These are phyloP conservation scores for Drosophila birchii DNA, from an alignment of 2,888 invertebrate species.

Conservation along the genomic window DNA sequence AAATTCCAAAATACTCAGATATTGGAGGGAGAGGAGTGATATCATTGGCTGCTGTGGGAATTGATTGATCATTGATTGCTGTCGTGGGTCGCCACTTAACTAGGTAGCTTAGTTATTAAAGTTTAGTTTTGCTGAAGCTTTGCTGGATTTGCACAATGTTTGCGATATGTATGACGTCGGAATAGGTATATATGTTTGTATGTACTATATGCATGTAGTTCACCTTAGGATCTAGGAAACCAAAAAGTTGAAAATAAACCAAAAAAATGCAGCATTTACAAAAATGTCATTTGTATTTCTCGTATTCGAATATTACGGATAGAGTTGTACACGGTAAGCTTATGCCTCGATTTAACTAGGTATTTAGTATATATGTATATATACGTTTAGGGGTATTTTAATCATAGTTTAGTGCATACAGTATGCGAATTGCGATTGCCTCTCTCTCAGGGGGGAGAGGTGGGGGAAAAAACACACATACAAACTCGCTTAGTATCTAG, in stretches of 20 bases:
- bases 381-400: constrained; percentile 50
- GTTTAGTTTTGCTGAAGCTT: constrained; percentile 48
- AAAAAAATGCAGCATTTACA: constrained; percentile 55
- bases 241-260: constrained; percentile 47
- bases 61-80: constrained; percentile 52
- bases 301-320: constrained; percentile 46
- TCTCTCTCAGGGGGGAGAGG: constrained; percentile 41
- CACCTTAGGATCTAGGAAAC: constrained; percentile 33
- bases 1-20: constrained; percentile 59
- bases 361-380: constrained; percentile 14
- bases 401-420: constrained; percentile 69
- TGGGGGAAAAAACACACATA: constrained; percentile 50
- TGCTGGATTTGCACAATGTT: constrained; percentile 64
- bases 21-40: constrained; percentile 53
- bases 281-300: constrained; percentile 63
- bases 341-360: constrained; percentile 62
- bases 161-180: constrained; percentile 73
- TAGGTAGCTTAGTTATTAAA: constrained; percentile 5
- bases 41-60: constrained; percentile 35
- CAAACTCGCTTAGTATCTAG: constrained; percentile 53
- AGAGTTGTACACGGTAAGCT: constrained; percentile 64
- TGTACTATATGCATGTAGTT: constrained; percentile 28
- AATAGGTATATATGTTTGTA: constrained; percentile 55
- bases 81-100: constrained; percentile 48
- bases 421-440: constrained; percentile 64